Conservation (phyloP, 2,797 vertebrate genomes). For the Spondyliosoma cantharus region DNA sequence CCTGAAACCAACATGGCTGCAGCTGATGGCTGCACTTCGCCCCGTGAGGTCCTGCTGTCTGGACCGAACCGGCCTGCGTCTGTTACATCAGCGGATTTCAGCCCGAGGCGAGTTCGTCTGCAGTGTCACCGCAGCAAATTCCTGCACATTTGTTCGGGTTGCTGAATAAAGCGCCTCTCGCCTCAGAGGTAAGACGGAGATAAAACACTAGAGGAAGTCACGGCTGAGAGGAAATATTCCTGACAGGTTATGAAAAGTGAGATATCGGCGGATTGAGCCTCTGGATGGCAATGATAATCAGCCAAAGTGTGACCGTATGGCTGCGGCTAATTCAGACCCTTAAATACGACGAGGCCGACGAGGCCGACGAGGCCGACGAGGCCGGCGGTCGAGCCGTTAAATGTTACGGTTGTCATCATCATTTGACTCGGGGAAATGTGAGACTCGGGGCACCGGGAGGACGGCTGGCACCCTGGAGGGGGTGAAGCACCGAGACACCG, state of each 20-base stretch:
- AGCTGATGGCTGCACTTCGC: neutral
- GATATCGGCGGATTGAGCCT: neutral
- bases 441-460: conserved; percentile 29
- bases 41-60: neutral
- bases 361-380: neutral
- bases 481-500: neutral
- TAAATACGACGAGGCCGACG: conserved; percentile 10
- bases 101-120: neutral
- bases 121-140: neutral
- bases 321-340: conserved; percentile 19
- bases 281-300: conserved; percentile 9
- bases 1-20: conserved; percentile 21
- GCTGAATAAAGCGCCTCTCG: conserved; percentile 17
- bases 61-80: too few species aligned
- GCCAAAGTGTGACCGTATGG: conserved; percentile 30
- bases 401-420: conserved; percentile 46
- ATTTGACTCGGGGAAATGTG: conserved; percentile 40
- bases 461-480: conserved; percentile 2
- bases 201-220: conserved; percentile 6
- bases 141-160: conserved; percentile 29
- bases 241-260: conserved; percentile 19
- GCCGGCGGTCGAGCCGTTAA: neutral
- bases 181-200: neutral
- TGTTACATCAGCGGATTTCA: neutral
- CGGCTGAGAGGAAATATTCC: conserved; percentile 4